A percentile compares a stretch with the other conserved stretches of the same genome.
Conservation (phyloP, 2,113 vertebrate genomes). For the Pomatostomus ruficeps region DNA sequence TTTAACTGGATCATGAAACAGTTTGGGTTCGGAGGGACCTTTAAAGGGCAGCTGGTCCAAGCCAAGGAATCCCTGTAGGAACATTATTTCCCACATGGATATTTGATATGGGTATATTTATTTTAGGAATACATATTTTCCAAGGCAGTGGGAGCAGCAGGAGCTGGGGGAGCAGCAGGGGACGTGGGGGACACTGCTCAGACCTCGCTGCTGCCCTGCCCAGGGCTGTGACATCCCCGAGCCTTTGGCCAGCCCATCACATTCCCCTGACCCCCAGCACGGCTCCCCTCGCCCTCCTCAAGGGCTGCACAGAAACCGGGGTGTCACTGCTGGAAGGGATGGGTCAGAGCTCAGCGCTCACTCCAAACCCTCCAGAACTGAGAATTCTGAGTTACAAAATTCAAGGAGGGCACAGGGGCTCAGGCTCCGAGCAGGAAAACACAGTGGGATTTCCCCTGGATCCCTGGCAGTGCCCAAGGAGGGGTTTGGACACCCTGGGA, state of each 20-base stretch:
- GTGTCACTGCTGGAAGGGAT: fast-evolving
- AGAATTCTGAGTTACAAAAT: too few relatives aligned
- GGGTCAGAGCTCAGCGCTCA: background rate
- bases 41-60: background rate
- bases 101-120: fast-evolving
- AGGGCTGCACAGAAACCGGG: fast-evolving
- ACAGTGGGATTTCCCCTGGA: background rate
- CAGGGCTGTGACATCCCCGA: fast-evolving
- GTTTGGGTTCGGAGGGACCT: background rate
- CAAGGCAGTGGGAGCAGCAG: background rate
- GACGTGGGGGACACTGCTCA: background rate
- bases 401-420: background rate
- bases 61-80: background rate
- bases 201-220: background rate
- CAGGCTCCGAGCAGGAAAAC: background rate
- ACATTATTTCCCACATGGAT: fast-evolving
- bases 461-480: background rate
- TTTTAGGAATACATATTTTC: fast-evolving
- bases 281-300: fast-evolving
- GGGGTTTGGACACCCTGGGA: background rate
- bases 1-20: background rate
- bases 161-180: background rate
- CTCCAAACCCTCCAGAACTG: background rate
- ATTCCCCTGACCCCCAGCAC: fast-evolving
- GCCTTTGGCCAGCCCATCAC: background rate